These are phyloP conservation scores for Zhengitettix transpicula DNA, from an alignment of 2,888 invertebrate species.

Conservation along the genomic window DNA sequence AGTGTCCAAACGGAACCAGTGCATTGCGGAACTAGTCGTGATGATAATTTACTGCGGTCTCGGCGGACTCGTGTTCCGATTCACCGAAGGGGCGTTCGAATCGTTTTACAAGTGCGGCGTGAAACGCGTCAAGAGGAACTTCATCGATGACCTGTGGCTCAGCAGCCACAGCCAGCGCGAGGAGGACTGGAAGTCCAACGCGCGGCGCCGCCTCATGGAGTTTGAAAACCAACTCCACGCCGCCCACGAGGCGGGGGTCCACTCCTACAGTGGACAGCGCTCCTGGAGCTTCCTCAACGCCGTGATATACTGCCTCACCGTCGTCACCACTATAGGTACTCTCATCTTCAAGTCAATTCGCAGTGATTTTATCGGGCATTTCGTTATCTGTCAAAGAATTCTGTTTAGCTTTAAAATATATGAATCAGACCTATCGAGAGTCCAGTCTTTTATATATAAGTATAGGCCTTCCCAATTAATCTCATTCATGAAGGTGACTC, in stretches of 20 bases:
- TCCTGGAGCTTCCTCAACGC: conserved; percentile 82
- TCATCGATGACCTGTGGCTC: conserved; percentile 67
- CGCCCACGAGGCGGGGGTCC: conserved; percentile 70
- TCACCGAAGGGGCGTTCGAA: conserved; percentile 72
- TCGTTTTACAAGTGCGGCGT: conserved; percentile 76
- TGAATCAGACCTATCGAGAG: too few relatives aligned
- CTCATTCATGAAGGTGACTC: too few relatives aligned
- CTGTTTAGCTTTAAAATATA: too few relatives aligned
- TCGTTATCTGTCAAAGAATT: too few relatives aligned
- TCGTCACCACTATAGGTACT: conserved; percentile 82
- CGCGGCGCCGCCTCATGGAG: conserved; percentile 57
- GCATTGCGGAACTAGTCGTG: conserved; percentile 48
- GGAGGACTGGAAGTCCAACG: conserved; percentile 80
- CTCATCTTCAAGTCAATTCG: too few relatives aligned
- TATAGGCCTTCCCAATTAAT: too few relatives aligned
- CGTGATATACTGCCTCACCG: conserved; percentile 69
- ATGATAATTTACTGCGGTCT: conserved; percentile 57
- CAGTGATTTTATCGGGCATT: too few relatives aligned
- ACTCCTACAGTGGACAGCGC: conserved; percentile 65
- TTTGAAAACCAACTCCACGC: conserved; percentile 76
- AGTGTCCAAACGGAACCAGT: conserved; percentile 40
- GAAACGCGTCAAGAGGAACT: conserved; percentile 69
- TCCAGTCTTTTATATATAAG: too few relatives aligned
- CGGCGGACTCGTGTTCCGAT: conserved; percentile 64
- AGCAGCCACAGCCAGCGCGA: conserved; percentile 67